These are phyloP conservation scores for Canis aureus DNA, from an alignment of 2,113 vertebrate genomes.

Conservation along the genomic window DNA sequence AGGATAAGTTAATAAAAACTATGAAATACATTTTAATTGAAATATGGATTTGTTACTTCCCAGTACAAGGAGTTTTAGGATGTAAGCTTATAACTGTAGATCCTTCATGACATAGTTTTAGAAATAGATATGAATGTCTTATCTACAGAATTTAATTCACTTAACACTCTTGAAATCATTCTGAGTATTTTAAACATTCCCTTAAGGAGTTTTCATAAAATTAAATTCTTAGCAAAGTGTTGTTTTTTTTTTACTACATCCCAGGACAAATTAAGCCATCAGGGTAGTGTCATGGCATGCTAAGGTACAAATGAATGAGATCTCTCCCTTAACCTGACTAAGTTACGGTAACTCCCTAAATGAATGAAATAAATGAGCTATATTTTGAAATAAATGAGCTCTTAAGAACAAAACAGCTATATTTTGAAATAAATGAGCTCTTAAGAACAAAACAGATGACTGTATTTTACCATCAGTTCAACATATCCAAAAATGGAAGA, in stretches of 20 bases:
- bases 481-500: constrained; percentile 5
- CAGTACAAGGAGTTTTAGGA: background rate
- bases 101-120: constrained; percentile 4
- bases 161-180: background rate
- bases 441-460: constrained; percentile 16
- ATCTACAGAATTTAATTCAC: constrained; percentile 51
- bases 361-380: too few relatives aligned
- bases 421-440: constrained; percentile 28
- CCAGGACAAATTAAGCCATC: background rate
- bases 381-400: constrained; percentile 36
- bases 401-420: constrained; percentile 16
- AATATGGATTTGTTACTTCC: background rate
- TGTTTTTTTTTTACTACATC: background rate
- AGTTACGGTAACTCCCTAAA: background rate
- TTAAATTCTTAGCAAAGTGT: constrained; percentile 35
- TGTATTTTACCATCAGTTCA: constrained; percentile 28
- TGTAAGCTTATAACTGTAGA: background rate
- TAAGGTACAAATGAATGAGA: background rate
- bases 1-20: background rate
- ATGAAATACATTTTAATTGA: constrained; percentile 8
- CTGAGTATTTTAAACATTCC: constrained; percentile 21
- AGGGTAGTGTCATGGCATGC: background rate
- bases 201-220: constrained; percentile 15
- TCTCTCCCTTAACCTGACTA: background rate
- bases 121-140: background rate